Evolutionary conservation across 1,140 invertebrate genomes (phyloP).

Genomic region (Augochlora pura): DNA sequence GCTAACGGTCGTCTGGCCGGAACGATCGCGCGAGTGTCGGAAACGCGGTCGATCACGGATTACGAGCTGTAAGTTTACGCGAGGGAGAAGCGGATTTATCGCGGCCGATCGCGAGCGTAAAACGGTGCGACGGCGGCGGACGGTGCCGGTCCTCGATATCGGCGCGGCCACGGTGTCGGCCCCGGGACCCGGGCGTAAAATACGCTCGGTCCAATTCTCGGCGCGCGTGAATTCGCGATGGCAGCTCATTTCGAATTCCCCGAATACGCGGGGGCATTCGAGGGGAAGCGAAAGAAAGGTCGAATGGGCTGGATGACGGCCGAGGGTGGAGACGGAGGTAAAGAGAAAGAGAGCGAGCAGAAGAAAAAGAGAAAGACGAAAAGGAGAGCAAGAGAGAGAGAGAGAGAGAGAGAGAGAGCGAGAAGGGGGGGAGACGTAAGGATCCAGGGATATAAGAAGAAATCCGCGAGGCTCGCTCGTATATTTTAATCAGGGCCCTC

Average conservation of each 20-base stretch:
- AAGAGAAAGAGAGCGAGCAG: no score
- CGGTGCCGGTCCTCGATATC: constrained; percentile 45
- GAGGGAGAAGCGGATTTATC: constrained; percentile 20
- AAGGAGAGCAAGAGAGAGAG: no score
- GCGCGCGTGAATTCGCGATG: constrained; percentile 62
- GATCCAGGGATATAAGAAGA: constrained; percentile 72
- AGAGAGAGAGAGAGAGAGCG: background rate
- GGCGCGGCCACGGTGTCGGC: constrained; percentile 23
- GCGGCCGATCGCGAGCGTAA: constrained; percentile 17
- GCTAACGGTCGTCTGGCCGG: no score
- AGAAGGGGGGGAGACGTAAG: constrained; percentile 49
- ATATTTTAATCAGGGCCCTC: constrained; percentile 78
- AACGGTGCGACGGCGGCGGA: constrained; percentile 12
- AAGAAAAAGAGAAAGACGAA: no score
- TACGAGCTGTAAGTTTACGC: constrained; percentile 27
- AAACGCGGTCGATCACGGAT: background rate
- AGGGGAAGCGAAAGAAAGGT: constrained; percentile 26
- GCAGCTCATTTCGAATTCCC: constrained; percentile 77
- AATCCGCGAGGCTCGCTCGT: constrained; percentile 77
- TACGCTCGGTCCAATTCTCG: constrained; percentile 61
- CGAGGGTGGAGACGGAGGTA: background rate
- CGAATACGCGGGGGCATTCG: constrained; percentile 69
- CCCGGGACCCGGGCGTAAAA: constrained; percentile 53
- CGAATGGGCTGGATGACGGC: background rate
- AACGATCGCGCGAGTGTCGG: no score